phyloP scores from a whole-genome alignment of 2,888 invertebrate genomes.

The Mechanitis messenoides region DNA sequence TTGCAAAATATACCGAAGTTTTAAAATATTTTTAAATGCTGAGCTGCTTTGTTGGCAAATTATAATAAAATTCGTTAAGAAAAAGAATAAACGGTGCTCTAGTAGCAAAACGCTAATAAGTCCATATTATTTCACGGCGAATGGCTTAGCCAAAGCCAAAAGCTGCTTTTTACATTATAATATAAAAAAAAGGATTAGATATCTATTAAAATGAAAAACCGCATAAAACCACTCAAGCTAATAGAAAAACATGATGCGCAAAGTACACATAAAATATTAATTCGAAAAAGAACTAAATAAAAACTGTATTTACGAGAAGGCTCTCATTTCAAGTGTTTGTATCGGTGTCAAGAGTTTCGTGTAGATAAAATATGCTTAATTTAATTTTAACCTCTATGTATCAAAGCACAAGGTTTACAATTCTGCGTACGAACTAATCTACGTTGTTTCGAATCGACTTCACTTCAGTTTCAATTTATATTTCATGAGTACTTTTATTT shows the following conservation, averaged over 20 bases:
- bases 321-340: conserved; percentile 10
- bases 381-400: conserved; percentile 1
- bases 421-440: neutral
- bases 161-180: too few species aligned
- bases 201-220: too few species aligned
- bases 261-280: too few species aligned
- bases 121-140: too few species aligned
- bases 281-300: conserved; percentile 9
- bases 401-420: neutral
- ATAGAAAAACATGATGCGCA: too few species aligned
- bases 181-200: too few species aligned
- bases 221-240: too few species aligned
- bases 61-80: too few species aligned
- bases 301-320: conserved; percentile 10
- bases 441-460: neutral
- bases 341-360: conserved; percentile 13
- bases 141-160: too few species aligned
- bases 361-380: neutral
- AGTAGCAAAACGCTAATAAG: too few species aligned
- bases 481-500: conserved; percentile 1
- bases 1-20: neutral
- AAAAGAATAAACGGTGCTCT: too few species aligned
- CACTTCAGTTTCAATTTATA: neutral
- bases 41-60: too few species aligned
- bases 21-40: neutral